Percentiles rank a stretch among this genome's conserved stretches.
Evolutionary conservation across 1,140 invertebrate species (phyloP).

Genomic region (Phocides pigmalion): DNA sequence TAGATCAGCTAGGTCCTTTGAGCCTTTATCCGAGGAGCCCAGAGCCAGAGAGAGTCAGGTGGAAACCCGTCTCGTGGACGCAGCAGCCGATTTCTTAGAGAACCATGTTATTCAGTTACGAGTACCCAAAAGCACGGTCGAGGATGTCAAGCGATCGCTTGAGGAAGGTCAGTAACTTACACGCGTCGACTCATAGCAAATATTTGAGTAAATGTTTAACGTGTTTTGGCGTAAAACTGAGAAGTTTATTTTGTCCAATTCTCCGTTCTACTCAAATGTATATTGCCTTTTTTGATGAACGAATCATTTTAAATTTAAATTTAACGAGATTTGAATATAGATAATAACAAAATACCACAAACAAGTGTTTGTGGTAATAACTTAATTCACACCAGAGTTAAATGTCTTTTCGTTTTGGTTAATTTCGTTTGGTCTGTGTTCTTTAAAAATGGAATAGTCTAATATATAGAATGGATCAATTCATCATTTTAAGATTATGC

Average conservation of each 20-base stretch:
- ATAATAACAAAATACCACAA: too few species aligned
- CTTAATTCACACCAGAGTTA: too few species aligned
- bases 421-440: too few species aligned
- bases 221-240: neutral
- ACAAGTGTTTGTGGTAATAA: too few species aligned
- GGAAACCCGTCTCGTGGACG: slow-evolving; percentile 89
- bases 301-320: too few species aligned
- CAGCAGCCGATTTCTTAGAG: slow-evolving; percentile 89
- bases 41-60: slow-evolving; percentile 89
- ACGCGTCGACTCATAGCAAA: neutral
- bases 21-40: slow-evolving; percentile 86
- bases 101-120: slow-evolving; percentile 91
- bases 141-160: slow-evolving; percentile 87
- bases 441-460: too few species aligned
- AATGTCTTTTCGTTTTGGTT: too few species aligned
- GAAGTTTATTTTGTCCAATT: too few species aligned
- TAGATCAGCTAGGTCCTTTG: slow-evolving; percentile 77
- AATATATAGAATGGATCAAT: too few species aligned
- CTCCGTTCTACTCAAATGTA: neutral
- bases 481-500: too few species aligned
- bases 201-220: neutral
- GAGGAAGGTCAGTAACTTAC: slow-evolving; percentile 84
- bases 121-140: slow-evolving; percentile 88
- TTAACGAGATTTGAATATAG: too few species aligned
- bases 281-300: neutral